Conservation (phyloP, 2,113 vertebrate species). For the Muscicapa adusta region DNA sequence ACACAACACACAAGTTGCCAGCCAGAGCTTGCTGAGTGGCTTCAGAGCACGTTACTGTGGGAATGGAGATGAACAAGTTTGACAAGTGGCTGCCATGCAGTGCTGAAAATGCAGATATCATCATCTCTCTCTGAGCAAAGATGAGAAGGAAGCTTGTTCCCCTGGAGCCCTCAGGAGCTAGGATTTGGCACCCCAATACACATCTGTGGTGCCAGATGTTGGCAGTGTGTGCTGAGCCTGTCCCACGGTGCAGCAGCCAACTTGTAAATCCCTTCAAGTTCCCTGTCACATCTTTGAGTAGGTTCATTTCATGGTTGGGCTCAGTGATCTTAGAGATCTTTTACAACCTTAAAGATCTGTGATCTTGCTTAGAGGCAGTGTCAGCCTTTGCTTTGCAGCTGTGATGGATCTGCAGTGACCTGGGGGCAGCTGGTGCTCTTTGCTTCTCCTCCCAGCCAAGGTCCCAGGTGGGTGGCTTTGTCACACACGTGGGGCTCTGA, state of each 20-base stretch:
- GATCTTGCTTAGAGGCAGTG: fast-evolving
- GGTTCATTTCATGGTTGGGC: not conserved
- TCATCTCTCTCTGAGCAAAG: not conserved
- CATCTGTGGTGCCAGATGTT: not conserved
- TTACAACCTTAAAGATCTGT: not conserved
- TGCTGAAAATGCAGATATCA: not conserved
- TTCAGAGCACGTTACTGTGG: not conserved
- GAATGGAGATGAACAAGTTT: not conserved
- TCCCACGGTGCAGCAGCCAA: fast-evolving
- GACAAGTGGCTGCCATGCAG: not conserved
- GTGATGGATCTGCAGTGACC: not conserved
- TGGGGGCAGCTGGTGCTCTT: too few relatives aligned
- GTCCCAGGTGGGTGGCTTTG: not conserved
- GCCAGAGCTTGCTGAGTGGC: not conserved
- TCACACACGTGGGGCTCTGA: too few relatives aligned
- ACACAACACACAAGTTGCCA: not conserved
- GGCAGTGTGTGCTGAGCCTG: not conserved
- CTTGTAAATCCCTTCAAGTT: not conserved
- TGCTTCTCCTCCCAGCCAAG: too few relatives aligned
- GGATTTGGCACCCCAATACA: fast-evolving
- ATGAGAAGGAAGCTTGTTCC: not conserved
- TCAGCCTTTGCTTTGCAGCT: not conserved
- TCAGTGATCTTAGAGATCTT: not conserved
- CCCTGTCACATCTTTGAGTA: not conserved
- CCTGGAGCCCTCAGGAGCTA: not conserved